Percentiles rank a stretch among this genome's conserved stretches.
phyloP scores from a whole-genome alignment of 2,113 vertebrate genomes.

The Eonycteris spelaea region DNA sequence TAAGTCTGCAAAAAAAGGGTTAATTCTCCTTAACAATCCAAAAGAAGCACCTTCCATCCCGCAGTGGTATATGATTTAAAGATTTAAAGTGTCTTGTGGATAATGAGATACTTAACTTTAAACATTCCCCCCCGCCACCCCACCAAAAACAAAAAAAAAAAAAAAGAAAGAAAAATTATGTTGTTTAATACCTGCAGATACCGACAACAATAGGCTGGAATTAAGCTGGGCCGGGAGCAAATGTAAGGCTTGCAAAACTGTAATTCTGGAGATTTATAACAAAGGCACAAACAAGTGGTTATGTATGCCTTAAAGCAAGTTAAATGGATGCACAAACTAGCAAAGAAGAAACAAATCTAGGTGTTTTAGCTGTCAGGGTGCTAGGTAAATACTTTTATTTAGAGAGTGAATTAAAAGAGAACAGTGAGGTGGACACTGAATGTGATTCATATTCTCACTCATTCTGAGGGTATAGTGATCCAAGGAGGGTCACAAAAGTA shows the following conservation, averaged over 20 bases:
- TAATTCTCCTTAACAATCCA: background rate
- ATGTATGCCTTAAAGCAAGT: background rate
- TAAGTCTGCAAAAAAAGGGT: slow-evolving; percentile 43
- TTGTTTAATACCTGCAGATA: background rate
- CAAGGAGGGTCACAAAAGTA: background rate
- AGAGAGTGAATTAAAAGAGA: background rate
- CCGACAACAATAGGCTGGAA: background rate
- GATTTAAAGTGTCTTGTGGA: slow-evolving; percentile 20
- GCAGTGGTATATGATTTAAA: slow-evolving; percentile 35
- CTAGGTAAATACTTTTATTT: background rate
- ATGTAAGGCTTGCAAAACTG: background rate
- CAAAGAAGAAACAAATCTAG: background rate
- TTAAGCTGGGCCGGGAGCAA: background rate
- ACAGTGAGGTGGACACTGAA: background rate
- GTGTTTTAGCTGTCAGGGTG: background rate
- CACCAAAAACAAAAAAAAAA: too few species aligned
- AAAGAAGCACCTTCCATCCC: background rate
- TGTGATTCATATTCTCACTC: background rate
- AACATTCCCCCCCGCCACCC: too few species aligned
- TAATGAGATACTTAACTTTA: background rate
- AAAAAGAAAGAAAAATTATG: background rate
- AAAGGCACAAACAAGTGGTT: background rate
- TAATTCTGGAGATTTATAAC: background rate
- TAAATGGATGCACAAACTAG: background rate
- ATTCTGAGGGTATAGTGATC: background rate